These are phyloP conservation scores for Pseudolaguvia tuberculata DNA, from an alignment of 2,113 vertebrate species.

Conservation along the genomic window DNA sequence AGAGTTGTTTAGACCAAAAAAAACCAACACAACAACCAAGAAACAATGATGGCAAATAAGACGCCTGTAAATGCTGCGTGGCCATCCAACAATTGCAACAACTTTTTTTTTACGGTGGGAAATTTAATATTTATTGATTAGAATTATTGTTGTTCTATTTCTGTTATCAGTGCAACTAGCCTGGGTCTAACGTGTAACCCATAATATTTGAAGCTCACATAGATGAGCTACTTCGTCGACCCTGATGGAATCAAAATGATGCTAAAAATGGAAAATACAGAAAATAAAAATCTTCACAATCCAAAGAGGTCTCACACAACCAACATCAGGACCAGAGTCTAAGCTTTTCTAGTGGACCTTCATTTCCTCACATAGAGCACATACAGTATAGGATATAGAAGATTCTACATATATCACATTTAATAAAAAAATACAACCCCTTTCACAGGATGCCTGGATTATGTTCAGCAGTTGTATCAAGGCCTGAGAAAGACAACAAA, in stretches of 20 bases:
- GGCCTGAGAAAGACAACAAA: constrained; percentile 53
- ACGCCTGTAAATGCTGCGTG: constrained; percentile 30
- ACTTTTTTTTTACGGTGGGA: constrained; percentile 34
- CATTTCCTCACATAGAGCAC: constrained; percentile 38
- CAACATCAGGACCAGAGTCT: constrained; percentile 39
- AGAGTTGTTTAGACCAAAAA: constrained; percentile 42
- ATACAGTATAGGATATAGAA: constrained; percentile 33
- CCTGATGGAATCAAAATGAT: constrained; percentile 40
- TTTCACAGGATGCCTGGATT: constrained; percentile 42
- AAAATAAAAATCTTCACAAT: constrained; percentile 46
- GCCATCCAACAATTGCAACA: constrained; percentile 8
- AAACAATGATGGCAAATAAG: constrained; percentile 25
- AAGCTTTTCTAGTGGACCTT: constrained; percentile 45
- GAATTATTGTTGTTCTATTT: constrained; percentile 29
- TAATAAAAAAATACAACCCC: constrained; percentile 47
- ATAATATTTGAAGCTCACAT: constrained; percentile 36
- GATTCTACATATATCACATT: constrained; percentile 33
- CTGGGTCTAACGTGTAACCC: constrained; percentile 39
- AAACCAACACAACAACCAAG: constrained; percentile 25
- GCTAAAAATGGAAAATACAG: constrained; percentile 26
- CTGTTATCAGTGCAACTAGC: constrained; percentile 45
- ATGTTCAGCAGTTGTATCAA: constrained; percentile 50
- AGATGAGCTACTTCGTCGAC: constrained; percentile 38
- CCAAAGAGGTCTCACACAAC: constrained; percentile 39
- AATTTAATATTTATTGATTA: constrained; percentile 40